These are phyloP conservation scores for Trachelus troglodyta DNA, from an alignment of 2,888 invertebrate species.

Conservation along the genomic window DNA sequence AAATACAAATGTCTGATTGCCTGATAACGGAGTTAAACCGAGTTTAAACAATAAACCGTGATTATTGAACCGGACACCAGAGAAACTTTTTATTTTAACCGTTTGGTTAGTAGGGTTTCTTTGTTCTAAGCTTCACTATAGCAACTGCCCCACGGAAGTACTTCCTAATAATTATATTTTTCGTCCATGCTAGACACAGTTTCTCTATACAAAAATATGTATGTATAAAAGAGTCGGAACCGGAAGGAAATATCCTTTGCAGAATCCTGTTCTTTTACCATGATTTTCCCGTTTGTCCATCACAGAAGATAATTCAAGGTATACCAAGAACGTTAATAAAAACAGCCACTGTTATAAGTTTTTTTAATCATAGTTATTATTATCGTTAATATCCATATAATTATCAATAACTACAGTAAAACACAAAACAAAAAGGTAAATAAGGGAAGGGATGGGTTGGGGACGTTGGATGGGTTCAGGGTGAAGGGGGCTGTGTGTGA, in stretches of 20 bases:
- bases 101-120: neutral
- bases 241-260: neutral
- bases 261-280: neutral
- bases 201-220: neutral
- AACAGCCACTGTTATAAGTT: slow-evolving; percentile 17
- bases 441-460: neutral
- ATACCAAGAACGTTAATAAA: neutral
- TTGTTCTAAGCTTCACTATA: neutral
- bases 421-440: slow-evolving; percentile 64
- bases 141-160: neutral
- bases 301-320: neutral
- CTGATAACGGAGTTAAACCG: no score
- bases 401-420: slow-evolving; percentile 67
- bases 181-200: neutral
- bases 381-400: slow-evolving; percentile 67
- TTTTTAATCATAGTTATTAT: slow-evolving; percentile 67
- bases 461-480: neutral
- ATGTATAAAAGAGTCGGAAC: neutral
- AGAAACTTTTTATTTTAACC: neutral
- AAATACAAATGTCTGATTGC: no score
- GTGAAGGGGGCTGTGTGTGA: slow-evolving; percentile 37
- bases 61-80: neutral
- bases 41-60: no score
- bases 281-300: neutral
- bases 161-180: neutral